phyloP scores from a whole-genome alignment of 2,797 vertebrate genomes.

The Melanogrammus aeglefinus region DNA sequence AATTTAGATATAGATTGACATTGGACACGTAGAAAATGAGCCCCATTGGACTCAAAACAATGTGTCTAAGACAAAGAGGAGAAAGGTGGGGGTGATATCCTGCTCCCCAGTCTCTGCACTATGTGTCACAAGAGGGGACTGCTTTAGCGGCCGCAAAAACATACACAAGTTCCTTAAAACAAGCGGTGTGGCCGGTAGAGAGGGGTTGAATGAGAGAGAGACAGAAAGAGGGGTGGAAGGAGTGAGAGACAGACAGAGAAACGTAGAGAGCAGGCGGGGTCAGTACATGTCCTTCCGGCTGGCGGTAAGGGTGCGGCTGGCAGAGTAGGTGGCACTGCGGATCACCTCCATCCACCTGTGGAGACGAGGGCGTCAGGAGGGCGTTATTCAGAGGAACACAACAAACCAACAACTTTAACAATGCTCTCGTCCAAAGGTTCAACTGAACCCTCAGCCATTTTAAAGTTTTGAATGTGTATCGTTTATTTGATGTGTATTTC shows the following conservation, averaged over 20 bases:
- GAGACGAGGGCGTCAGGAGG: not conserved
- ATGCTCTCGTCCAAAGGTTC: not conserved
- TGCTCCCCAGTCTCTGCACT: too few relatives aligned
- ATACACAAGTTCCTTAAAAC: too few relatives aligned
- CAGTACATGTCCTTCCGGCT: constrained; percentile 83
- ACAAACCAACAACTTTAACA: not conserved
- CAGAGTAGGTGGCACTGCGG: constrained; percentile 89
- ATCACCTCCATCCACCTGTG: constrained; percentile 98
- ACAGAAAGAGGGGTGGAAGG: not conserved
- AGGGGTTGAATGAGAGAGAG: not conserved
- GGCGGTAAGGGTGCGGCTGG: constrained; percentile 76
- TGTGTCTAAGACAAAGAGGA: not conserved
- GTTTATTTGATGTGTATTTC: not conserved
- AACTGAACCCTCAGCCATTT: not conserved
- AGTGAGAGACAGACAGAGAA: not conserved
- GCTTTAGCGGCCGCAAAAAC: too few relatives aligned
- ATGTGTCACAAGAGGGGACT: not conserved
- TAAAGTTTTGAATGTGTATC: not conserved
- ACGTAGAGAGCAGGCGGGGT: constrained; percentile 1
- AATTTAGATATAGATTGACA: not conserved
- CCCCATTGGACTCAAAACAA: not conserved
- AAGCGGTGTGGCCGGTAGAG: not conserved
- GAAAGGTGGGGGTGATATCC: not conserved
- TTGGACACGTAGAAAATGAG: not conserved
- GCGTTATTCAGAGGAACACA: not conserved